Percentiles rank a stretch among this genome's conserved stretches.
phyloP scores from a whole-genome alignment of 1,140 invertebrate genomes.

The Solenopsis fugax region DNA sequence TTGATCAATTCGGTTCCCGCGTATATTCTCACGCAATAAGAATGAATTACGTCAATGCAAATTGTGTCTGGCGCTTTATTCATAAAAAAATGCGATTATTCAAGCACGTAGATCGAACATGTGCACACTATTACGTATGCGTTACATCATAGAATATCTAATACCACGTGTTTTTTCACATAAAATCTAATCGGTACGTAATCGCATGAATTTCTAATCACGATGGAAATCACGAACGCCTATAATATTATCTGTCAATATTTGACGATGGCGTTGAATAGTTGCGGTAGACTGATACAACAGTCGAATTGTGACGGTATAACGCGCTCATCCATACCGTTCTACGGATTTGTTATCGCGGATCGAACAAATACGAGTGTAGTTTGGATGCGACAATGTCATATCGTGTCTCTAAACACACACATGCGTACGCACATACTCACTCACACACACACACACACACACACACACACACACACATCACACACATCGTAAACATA shows the following conservation, averaged over 20 bases:
- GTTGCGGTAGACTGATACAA: conserved; percentile 38
- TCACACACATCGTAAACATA: too few species aligned
- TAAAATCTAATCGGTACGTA: neutral
- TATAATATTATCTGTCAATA: conserved; percentile 53
- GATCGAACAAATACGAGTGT: conserved; percentile 16
- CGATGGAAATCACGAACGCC: conserved; percentile 10
- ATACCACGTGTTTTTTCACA: neutral
- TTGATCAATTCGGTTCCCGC: conserved; percentile 5
- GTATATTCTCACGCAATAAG: neutral
- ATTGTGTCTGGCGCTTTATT: neutral
- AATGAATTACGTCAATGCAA: neutral
- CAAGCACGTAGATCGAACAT: neutral
- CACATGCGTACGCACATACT: neutral
- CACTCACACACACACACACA: neutral
- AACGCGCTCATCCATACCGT: neutral
- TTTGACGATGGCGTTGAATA: conserved; percentile 25
- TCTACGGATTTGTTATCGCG: conserved; percentile 33
- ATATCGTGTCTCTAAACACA: neutral
- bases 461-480: neutral
- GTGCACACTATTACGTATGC: neutral
- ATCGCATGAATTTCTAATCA: conserved; percentile 43
- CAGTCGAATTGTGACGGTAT: conserved; percentile 30
- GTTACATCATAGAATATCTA: neutral
- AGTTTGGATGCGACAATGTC: neutral
- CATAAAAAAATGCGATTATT: neutral